Base-by-base conservation (phyloP, 2,797 vertebrate species). In the Chaetodon trifasciatus region DNA sequence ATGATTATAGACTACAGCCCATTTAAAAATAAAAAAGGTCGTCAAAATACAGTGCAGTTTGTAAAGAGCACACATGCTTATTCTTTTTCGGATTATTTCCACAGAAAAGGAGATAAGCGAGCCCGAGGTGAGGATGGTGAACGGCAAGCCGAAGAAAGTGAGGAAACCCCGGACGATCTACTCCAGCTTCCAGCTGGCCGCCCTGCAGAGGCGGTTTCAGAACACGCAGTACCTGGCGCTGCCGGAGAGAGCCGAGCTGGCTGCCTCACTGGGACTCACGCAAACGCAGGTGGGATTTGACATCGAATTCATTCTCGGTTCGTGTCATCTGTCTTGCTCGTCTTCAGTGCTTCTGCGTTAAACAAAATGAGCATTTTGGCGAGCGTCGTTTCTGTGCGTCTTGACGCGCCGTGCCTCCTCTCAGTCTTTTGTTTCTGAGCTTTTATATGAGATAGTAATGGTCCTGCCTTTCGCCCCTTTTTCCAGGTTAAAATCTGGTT, bases 81-180 rank as follows among this genome's bases (percentile, higher is more conserved):
- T 55, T 74, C 4, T 37, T 42, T 17, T 24, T 72, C 0, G 53
- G 3, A 3, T 58, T 57, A 5, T 88, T 93, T 69, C 32, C 89
- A 86, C 93, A 98, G 98, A 99, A 84, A 99, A 99, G 94, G 97
- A 99, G 84, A 95, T 97, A 78, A 89, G 93, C 16, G 98, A 99
- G 92, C 98, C 98, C 1, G 98, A 99, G 90, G 97, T 99, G 91
- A 95, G 98, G 84, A 99, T 99, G 97, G 97, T 99, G 84, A 99
- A 99, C 78, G 98, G 98, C 75, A 99, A 99, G 94, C 98, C 98
- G 93, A 99, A 99, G 95, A 99, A 99, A 94, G 98, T 99, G 87
- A 96, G 98, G 74, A 99, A 99, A 90, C 98, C 98, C 58, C 95
- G 98, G 84, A 99, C 98, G 35, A 99, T 99, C 94, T 99, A 99